Conservation (phyloP, 2,797 vertebrate genomes). For the Ispidina picta region DNA sequence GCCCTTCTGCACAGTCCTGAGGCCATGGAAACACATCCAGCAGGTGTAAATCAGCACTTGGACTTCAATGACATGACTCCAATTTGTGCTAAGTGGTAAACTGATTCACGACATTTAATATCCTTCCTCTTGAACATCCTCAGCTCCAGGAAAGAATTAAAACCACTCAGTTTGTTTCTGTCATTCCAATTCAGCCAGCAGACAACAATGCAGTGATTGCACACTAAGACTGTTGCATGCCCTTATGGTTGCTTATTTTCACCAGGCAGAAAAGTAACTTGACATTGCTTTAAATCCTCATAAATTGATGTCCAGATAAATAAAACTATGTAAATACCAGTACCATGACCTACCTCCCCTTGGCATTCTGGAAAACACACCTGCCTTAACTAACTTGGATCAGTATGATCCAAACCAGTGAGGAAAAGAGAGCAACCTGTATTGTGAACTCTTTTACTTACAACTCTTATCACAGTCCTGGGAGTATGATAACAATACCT, state of each 20-base stretch:
- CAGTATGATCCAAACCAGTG: background rate
- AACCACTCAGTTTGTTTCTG: background rate
- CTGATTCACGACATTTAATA: background rate
- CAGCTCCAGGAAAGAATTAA: constrained; percentile 11
- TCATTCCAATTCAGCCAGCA: background rate
- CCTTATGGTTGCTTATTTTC: fast-evolving
- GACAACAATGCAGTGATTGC: background rate
- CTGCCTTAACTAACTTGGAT: background rate
- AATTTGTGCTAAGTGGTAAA: background rate
- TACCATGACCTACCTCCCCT: background rate
- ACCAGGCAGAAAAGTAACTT: background rate
- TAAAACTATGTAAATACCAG: background rate
- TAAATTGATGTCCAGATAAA: background rate
- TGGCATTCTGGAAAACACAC: background rate
- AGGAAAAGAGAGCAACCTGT: background rate
- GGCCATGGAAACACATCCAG: background rate
- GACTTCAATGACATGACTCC: constrained; percentile 7
- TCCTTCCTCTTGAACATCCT: constrained; percentile 17
- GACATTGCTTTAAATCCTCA: constrained; percentile 1
- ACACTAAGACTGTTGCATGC: background rate
- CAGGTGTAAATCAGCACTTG: background rate
- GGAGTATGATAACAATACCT: background rate
- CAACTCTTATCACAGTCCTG: background rate
- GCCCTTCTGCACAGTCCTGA: background rate
- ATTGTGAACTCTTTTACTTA: background rate